These are phyloP conservation scores for Cremastobaeus sp. DNA, from an alignment of 2,888 invertebrate genomes.

Conservation along the genomic window DNA sequence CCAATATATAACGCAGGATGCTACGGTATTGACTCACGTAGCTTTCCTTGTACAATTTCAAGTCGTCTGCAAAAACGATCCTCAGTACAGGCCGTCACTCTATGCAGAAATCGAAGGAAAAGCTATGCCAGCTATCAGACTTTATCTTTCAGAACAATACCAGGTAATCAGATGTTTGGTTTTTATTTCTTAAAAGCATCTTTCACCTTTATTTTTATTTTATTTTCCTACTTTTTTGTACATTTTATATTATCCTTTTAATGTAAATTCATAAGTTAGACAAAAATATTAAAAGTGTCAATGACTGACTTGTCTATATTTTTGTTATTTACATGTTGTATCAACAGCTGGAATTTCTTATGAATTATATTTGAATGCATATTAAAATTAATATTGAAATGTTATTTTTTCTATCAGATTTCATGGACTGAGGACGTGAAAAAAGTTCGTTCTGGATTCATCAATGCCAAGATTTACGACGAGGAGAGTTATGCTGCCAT, in stretches of 20 bases:
- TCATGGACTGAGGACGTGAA: conserved; percentile 95
- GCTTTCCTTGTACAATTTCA: conserved; percentile 91
- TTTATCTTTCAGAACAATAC: conserved; percentile 86
- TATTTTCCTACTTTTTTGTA: too few relatives aligned
- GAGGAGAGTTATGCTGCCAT: conserved; percentile 94
- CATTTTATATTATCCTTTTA: too few relatives aligned
- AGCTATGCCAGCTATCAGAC: conserved; percentile 89
- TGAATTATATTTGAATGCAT: too few relatives aligned
- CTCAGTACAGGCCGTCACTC: conserved; percentile 86
- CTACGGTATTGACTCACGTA: conserved; percentile 92
- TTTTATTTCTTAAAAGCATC: neutral
- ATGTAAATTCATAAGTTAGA: too few relatives aligned
- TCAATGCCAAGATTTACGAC: conserved; percentile 89
- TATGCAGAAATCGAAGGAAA: conserved; percentile 94
- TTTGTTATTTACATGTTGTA: too few relatives aligned
- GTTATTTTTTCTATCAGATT: conserved; percentile 80
- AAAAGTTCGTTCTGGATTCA: conserved; percentile 89
- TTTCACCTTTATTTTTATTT: neutral
- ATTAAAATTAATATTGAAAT: too few relatives aligned
- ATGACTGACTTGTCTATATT: too few relatives aligned
- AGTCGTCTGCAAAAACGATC: conserved; percentile 74
- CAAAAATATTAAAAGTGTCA: too few relatives aligned
- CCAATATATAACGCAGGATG: conserved; percentile 92
- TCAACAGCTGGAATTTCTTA: too few relatives aligned
- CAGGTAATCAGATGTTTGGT: conserved; percentile 84